Evolutionary conservation across 23 tunicate genomes (phyloP).

Genomic region (Styela clava): DNA sequence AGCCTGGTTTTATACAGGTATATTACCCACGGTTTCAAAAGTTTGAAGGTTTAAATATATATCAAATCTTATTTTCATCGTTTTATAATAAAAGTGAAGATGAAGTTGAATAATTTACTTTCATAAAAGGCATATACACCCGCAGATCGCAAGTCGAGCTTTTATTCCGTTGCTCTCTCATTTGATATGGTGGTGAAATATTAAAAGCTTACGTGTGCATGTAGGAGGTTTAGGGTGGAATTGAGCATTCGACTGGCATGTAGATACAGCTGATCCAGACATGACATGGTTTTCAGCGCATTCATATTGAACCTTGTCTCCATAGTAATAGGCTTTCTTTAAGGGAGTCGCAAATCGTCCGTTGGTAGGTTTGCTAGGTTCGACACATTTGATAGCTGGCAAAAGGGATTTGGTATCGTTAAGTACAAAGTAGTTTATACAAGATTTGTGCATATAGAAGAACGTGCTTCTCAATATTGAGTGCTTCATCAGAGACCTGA

Average conservation of each 20-base stretch:
- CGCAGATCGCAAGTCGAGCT: too few relatives aligned
- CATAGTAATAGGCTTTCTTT: not conserved
- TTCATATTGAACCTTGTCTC: constrained; percentile 15
- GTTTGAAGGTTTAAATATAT: too few relatives aligned
- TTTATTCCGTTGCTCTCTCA: too few relatives aligned
- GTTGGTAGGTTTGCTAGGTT: constrained; percentile 7
- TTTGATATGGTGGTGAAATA: not conserved
- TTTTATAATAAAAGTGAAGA: too few relatives aligned
- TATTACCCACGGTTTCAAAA: too few relatives aligned
- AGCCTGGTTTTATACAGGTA: not conserved
- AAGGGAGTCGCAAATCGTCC: not conserved
- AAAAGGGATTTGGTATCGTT: not conserved
- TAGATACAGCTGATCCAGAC: constrained; percentile 6
- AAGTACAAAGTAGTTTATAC: too few relatives aligned
- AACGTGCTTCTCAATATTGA: too few relatives aligned
- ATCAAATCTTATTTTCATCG: not conserved
- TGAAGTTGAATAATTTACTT: too few relatives aligned
- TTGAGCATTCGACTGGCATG: constrained; percentile 9
- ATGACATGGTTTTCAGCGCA: constrained; percentile 5
- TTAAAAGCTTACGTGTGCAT: constrained; percentile 23
- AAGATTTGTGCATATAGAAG: too few relatives aligned
- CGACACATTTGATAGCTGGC: constrained; percentile 14
- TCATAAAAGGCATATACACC: too few relatives aligned
- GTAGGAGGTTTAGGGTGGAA: constrained; percentile 8
- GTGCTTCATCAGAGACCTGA: too few relatives aligned